Conservation (phyloP, 1,140 invertebrate species). For the Cydia fagiglandana region DNA sequence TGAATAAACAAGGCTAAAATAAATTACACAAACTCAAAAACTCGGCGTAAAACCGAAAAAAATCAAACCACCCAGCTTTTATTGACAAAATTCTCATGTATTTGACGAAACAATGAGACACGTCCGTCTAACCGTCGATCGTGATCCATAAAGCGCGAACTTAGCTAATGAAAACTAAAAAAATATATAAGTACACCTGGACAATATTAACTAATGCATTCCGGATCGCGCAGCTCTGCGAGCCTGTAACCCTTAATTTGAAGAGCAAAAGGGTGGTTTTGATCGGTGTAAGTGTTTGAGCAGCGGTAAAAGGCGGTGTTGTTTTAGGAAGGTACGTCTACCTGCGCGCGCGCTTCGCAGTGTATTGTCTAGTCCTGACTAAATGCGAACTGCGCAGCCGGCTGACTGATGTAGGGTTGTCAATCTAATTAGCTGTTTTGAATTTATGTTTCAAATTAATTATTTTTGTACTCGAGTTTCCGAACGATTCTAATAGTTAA, state of each 20-base stretch:
- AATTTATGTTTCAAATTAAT: neutral
- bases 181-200: constrained; percentile 66
- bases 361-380: constrained; percentile 69
- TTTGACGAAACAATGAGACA: constrained; percentile 75
- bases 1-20: constrained; percentile 39
- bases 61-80: constrained; percentile 64
- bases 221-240: constrained; percentile 2
- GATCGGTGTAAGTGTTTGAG: constrained; percentile 4
- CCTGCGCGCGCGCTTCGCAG: constrained; percentile 65
- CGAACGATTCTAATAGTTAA: too few relatives aligned
- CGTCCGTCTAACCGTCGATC: constrained; percentile 66
- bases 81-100: constrained; percentile 74
- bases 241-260: constrained; percentile 34
- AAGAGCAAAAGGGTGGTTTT: constrained; percentile 40
- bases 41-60: constrained; percentile 45
- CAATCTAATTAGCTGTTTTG: constrained; percentile 22
- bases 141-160: constrained; percentile 76
- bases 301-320: constrained; percentile 31
- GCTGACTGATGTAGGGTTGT: constrained; percentile 62
- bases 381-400: constrained; percentile 70
- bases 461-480: neutral
- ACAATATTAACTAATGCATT: constrained; percentile 42
- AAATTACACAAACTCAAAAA: constrained; percentile 24
- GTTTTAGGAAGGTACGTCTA: constrained; percentile 52
- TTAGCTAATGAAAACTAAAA: constrained; percentile 76